Percentiles rank a stretch among this genome's conserved stretches.
phyloP scores from a whole-genome alignment of 2,888 invertebrate genomes.

The Diachrysia chrysitis region DNA sequence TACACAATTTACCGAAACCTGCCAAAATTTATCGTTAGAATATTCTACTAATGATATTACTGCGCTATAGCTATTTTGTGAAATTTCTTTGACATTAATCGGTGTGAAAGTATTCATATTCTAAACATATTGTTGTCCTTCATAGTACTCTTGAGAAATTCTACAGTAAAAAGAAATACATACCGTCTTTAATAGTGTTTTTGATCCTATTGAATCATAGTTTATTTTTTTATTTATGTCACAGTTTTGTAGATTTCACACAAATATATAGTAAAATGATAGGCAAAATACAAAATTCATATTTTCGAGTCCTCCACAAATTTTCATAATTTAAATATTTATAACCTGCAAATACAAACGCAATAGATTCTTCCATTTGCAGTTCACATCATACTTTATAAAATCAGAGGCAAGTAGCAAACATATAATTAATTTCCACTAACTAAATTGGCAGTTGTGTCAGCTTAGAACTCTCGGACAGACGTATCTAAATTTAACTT shows the following conservation, averaged over 20 bases:
- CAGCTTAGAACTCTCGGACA: constrained; percentile 26
- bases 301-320: too few species aligned
- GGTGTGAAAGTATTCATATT: neutral
- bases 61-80: neutral
- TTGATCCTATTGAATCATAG: too few species aligned
- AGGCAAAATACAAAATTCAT: too few species aligned
- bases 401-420: constrained; percentile 1
- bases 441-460: constrained; percentile 30
- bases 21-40: constrained; percentile 5
- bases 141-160: too few species aligned
- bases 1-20: constrained; percentile 7
- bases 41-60: constrained; percentile 1
- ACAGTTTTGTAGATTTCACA: too few species aligned
- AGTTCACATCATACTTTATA: neutral
- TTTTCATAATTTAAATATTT: neutral
- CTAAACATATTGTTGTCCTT: too few species aligned
- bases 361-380: neutral
- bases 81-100: neutral
- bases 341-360: neutral
- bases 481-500: constrained; percentile 50
- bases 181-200: too few species aligned
- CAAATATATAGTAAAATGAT: too few species aligned
- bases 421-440: constrained; percentile 4
- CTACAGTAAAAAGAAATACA: too few species aligned
- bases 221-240: too few species aligned